Conservation (phyloP, 2,797 vertebrate genomes). For the Steatocranus sp. region DNA sequence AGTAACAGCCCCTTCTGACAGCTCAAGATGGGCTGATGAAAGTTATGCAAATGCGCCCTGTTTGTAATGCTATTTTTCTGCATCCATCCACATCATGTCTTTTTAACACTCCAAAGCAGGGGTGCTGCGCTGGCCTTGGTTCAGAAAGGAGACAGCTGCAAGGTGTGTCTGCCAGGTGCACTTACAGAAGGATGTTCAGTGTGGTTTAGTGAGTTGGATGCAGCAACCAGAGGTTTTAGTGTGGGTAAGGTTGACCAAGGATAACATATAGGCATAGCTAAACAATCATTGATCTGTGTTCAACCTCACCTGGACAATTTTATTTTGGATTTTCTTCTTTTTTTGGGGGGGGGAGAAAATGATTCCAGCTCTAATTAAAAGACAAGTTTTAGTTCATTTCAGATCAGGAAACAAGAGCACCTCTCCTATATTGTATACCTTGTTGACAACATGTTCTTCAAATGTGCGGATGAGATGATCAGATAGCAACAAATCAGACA, state of each 20-base stretch:
- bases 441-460: background rate
- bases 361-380: background rate
- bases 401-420: background rate
- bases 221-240: background rate
- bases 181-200: background rate
- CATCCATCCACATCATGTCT: constrained; percentile 65
- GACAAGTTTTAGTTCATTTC: background rate
- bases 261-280: background rate
- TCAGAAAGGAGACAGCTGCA: constrained; percentile 41
- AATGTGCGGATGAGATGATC: background rate
- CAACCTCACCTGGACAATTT: background rate
- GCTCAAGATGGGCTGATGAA: constrained; percentile 73
- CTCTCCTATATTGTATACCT: background rate
- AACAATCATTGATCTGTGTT: background rate
- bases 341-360: background rate
- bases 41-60: constrained; percentile 76
- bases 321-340: background rate
- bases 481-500: background rate
- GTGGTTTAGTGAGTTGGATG: constrained; percentile 4
- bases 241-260: background rate
- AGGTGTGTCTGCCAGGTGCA: constrained; percentile 5
- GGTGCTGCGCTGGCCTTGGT: constrained; percentile 23
- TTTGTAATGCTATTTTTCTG: constrained; percentile 74
- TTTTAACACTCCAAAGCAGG: constrained; percentile 58
- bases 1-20: constrained; percentile 66